Evolutionary conservation across 2,113 vertebrate species (phyloP).

Genomic region (Barnardius zonarius): DNA sequence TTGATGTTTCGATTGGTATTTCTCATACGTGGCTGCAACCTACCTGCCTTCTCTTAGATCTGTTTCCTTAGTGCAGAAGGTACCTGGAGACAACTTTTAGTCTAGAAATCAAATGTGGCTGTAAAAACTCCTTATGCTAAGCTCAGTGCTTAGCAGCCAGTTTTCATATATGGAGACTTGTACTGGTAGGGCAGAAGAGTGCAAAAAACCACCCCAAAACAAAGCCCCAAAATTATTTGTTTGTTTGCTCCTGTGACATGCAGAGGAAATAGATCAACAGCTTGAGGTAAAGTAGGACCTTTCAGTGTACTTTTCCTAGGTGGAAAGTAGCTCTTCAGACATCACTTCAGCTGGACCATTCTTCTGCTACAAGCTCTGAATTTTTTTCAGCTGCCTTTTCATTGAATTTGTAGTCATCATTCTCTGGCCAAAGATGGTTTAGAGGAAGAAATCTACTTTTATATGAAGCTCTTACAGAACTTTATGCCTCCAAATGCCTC

Average conservation of each 20-base stretch:
- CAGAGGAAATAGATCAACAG: background rate
- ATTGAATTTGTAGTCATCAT: background rate
- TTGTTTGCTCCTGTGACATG: background rate
- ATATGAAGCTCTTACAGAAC: background rate
- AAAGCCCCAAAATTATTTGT: background rate
- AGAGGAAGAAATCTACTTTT: background rate
- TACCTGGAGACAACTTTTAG: background rate
- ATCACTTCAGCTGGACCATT: background rate
- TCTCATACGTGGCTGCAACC: background rate
- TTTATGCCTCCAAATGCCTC: background rate
- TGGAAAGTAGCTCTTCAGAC: background rate
- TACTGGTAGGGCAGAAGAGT: background rate
- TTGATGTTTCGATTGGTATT: background rate
- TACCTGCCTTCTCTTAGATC: background rate
- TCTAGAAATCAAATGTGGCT: background rate
- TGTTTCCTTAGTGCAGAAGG: background rate
- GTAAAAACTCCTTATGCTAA: background rate
- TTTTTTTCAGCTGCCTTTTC: background rate
- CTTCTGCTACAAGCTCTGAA: background rate
- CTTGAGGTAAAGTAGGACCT: background rate
- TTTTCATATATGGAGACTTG: background rate
- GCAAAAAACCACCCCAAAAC: background rate
- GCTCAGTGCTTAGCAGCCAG: background rate
- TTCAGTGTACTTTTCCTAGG: background rate
- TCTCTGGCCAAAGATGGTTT: background rate